Percentiles rank a stretch among this genome's conserved stretches.
These are phyloP conservation scores for Coptotermes formosanus DNA, from an alignment of 1,140 invertebrate genomes.

Conservation along the genomic window DNA sequence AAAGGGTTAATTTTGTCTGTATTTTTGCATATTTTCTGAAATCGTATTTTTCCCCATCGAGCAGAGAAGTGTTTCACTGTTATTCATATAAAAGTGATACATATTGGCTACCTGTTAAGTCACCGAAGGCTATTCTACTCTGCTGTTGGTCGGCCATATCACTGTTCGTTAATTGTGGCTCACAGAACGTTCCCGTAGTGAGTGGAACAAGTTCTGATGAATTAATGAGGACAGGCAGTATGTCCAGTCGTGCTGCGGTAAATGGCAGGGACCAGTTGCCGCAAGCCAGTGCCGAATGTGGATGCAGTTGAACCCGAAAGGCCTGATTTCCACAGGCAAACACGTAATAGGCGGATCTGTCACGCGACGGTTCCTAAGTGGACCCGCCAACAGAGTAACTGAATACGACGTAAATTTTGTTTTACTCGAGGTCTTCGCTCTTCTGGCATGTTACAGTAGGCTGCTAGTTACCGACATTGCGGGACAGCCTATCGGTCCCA, in stretches of 20 bases:
- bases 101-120: no score
- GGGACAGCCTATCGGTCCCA: no score
- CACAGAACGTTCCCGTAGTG: background rate
- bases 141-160: background rate
- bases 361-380: background rate
- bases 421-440: no score
- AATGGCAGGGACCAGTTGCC: background rate
- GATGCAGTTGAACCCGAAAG: background rate
- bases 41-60: no score
- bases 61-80: no score
- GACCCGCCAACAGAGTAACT: no score
- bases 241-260: background rate
- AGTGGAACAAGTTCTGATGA: conserved; percentile 1
- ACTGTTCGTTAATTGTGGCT: background rate
- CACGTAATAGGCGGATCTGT: background rate
- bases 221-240: background rate
- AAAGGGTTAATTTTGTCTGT: no score
- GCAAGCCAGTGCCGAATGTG: background rate
- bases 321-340: background rate
- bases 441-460: no score
- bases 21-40: no score
- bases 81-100: no score
- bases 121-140: background rate
- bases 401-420: no score
- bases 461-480: no score